Percentiles rank a stretch among this genome's conserved stretches.
Conservation (phyloP, 2,797 vertebrate species). For the Dipus sagitta region DNA sequence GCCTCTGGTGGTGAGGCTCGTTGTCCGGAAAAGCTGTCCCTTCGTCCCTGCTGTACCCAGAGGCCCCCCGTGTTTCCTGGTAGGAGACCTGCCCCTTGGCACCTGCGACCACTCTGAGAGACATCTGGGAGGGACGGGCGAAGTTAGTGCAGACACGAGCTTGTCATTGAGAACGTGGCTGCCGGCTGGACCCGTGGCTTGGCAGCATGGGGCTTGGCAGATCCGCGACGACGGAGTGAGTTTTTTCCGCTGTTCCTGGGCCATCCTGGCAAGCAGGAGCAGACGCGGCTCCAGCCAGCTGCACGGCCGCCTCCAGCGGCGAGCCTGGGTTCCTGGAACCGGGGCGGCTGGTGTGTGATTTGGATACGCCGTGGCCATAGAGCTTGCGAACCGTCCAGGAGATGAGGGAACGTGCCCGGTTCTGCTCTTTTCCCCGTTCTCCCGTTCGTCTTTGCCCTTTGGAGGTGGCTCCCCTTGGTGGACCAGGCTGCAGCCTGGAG, state of each 20-base stretch:
- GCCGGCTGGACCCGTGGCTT: slow-evolving; percentile 29
- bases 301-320: background rate
- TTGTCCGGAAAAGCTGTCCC: background rate
- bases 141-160: background rate
- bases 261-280: background rate
- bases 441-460: background rate
- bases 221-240: slow-evolving; percentile 50
- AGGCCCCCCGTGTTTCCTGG: background rate
- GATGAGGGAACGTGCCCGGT: slow-evolving; percentile 37
- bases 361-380: slow-evolving; percentile 40
- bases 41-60: background rate
- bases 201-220: slow-evolving; percentile 51
- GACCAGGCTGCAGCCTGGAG: background rate
- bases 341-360: background rate
- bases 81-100: background rate
- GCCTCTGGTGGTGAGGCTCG: background rate
- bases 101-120: background rate
- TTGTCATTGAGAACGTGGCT: background rate
- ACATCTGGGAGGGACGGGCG: background rate
- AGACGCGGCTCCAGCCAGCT: slow-evolving; percentile 61
- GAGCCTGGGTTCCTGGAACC: slow-evolving; percentile 59
- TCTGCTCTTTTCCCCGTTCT: background rate
- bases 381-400: slow-evolving; percentile 31
- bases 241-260: slow-evolving; percentile 77
- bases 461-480: background rate